phyloP scores from a whole-genome alignment of 2,797 vertebrate genomes.

The Brachymystax lenok region DNA sequence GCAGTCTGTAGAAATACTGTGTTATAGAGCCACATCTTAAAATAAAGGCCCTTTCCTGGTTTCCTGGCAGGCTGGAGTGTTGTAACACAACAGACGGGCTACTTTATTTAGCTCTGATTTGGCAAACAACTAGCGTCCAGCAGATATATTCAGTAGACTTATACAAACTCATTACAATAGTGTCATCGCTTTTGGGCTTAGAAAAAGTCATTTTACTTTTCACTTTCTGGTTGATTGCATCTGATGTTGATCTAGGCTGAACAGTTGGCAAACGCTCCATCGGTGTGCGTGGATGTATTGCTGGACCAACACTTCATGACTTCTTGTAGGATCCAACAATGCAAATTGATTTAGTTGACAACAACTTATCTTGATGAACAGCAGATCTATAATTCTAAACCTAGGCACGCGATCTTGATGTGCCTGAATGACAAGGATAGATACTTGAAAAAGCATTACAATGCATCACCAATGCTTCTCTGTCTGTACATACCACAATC shows the following conservation, averaged over 20 bases:
- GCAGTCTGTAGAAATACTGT: conserved; percentile 40
- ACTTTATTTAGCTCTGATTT: conserved; percentile 64
- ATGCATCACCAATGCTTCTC: background rate
- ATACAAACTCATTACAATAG: conserved; percentile 12
- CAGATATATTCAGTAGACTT: conserved; percentile 32
- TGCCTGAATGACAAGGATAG: background rate
- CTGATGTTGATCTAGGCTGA: background rate
- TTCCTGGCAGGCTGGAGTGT: conserved; percentile 50
- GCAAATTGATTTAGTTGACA: background rate
- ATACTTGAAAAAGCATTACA: background rate
- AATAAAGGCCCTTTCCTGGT: conserved; percentile 32
- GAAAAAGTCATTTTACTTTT: background rate
- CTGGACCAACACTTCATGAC: background rate
- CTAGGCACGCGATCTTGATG: background rate
- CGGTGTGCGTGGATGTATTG: background rate
- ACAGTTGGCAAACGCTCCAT: background rate
- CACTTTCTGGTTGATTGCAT: background rate
- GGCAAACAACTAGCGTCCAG: conserved; percentile 36
- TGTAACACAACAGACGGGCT: conserved; percentile 59
- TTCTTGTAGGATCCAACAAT: background rate
- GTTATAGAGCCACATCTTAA: conserved; percentile 26
- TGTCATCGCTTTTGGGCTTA: background rate
- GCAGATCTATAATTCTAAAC: background rate
- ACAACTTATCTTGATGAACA: background rate
- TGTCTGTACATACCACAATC: conserved; percentile 4